phyloP scores from a whole-genome alignment of 2,888 invertebrate genomes.

The Nesidiocoris tenuis region DNA sequence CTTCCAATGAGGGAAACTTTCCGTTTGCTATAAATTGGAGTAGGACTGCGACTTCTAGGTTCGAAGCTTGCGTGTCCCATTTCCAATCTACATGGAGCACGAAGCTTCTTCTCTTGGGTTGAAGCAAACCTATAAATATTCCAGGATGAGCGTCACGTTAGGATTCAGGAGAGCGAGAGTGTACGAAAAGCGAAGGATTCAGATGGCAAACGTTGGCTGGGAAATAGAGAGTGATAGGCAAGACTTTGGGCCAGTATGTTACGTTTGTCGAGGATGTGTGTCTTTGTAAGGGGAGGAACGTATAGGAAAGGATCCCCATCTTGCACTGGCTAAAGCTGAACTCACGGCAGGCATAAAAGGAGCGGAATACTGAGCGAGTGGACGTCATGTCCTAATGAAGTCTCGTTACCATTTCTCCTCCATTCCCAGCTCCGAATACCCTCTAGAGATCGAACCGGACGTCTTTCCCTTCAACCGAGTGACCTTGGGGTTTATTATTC shows the following conservation, averaged over 20 bases:
- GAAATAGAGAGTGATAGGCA: background rate
- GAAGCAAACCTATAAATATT: slow-evolving; percentile 27
- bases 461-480: no score
- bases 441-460: no score
- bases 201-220: background rate
- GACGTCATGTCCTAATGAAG: slow-evolving; percentile 28
- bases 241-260: no score
- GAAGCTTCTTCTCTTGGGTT: background rate
- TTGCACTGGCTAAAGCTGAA: background rate
- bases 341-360: background rate
- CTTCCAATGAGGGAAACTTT: slow-evolving; percentile 18
- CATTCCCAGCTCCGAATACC: no score
- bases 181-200: background rate
- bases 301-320: no score
- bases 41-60: slow-evolving; percentile 16
- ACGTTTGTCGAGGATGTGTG: background rate
- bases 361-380: slow-evolving; percentile 25
- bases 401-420: slow-evolving; percentile 12
- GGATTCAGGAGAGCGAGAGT: slow-evolving; percentile 11
- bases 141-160: slow-evolving; percentile 26
- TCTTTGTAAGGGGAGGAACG: background rate
- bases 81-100: slow-evolving; percentile 28
- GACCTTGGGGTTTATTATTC: no score
- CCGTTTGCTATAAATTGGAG: slow-evolving; percentile 18
- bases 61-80: background rate